A percentile compares a stretch with the other conserved stretches of the same genome.
These are phyloP conservation scores for Cryptops parisi DNA, from an alignment of 2,888 invertebrate species.

Conservation along the genomic window DNA sequence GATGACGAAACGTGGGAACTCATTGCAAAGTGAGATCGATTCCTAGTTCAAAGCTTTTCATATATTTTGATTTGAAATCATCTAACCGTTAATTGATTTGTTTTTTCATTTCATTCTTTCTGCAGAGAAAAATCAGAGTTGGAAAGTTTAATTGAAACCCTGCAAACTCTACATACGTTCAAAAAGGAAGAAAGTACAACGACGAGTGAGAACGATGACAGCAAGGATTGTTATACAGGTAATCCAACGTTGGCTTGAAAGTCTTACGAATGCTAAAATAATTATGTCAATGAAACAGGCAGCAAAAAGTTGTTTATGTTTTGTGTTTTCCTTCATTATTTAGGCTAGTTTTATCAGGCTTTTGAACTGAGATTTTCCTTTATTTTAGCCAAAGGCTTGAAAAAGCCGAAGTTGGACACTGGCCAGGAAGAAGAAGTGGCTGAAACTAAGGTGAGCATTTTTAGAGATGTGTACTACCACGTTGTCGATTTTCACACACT, in stretches of 20 bases:
- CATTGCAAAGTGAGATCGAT: constrained; percentile 56
- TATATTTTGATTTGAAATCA: not conserved
- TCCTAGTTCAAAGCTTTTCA: constrained; percentile 9
- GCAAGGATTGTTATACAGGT: constrained; percentile 17
- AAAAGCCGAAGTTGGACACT: not conserved
- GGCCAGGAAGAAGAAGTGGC: not conserved
- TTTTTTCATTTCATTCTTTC: not conserved
- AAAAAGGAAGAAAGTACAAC: constrained; percentile 42
- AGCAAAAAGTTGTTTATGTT: not conserved
- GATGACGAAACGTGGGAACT: constrained; percentile 94
- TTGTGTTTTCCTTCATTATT: not conserved
- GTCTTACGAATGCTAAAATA: not conserved
- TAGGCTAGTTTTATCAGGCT: not conserved
- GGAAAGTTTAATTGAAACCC: constrained; percentile 55
- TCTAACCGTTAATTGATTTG: not conserved
- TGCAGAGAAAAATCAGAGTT: constrained; percentile 65
- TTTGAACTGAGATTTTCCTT: not conserved
- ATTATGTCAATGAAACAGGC: not conserved
- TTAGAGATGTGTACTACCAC: no score
- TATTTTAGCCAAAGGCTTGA: not conserved
- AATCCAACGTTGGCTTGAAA: not conserved
- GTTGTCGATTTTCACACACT: no score
- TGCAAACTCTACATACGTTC: constrained; percentile 46
- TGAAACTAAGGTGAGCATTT: no score
- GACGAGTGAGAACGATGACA: constrained; percentile 22